Evolutionary conservation across 2,113 vertebrate species (phyloP).

Genomic region (Jaculus jaculus): DNA sequence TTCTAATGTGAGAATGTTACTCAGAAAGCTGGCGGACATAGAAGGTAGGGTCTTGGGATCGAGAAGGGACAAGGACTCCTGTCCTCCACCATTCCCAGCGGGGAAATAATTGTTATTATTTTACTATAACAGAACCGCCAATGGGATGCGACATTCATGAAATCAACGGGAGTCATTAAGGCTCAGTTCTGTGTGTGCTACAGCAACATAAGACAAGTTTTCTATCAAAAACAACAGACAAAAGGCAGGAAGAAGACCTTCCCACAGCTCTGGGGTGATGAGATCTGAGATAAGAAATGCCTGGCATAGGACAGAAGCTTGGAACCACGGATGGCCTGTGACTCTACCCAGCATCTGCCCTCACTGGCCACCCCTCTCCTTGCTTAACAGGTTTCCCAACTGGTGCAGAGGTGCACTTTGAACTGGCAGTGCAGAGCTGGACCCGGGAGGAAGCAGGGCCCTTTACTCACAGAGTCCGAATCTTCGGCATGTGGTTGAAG

Average conservation of each 20-base stretch:
- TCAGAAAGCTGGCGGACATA: neutral
- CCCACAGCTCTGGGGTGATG: neutral
- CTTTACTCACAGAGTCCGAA: constrained; percentile 97
- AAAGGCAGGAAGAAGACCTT: neutral
- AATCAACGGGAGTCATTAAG: neutral
- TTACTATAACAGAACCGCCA: neutral
- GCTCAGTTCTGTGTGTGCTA: neutral
- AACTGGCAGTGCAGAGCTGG: rapidly evolving
- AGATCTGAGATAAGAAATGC: neutral
- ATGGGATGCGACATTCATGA: rapidly evolving
- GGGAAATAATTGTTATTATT: rapidly evolving
- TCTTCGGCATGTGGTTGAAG: constrained; percentile 99
- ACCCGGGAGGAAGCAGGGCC: rapidly evolving
- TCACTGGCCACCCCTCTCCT: neutral
- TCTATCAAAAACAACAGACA: neutral
- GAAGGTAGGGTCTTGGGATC: neutral
- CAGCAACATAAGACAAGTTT: neutral
- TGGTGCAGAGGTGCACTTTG: too few relatives aligned
- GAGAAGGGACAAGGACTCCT: neutral
- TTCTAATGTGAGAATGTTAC: neutral
- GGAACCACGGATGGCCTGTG: neutral
- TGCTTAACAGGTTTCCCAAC: neutral
- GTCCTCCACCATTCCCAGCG: rapidly evolving
- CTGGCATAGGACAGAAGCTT: neutral
- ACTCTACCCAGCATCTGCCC: rapidly evolving